Base-by-base conservation (phyloP, 37 sponge, comb jelly and placozoan genomes). In the Beroe forskalii region DNA sequence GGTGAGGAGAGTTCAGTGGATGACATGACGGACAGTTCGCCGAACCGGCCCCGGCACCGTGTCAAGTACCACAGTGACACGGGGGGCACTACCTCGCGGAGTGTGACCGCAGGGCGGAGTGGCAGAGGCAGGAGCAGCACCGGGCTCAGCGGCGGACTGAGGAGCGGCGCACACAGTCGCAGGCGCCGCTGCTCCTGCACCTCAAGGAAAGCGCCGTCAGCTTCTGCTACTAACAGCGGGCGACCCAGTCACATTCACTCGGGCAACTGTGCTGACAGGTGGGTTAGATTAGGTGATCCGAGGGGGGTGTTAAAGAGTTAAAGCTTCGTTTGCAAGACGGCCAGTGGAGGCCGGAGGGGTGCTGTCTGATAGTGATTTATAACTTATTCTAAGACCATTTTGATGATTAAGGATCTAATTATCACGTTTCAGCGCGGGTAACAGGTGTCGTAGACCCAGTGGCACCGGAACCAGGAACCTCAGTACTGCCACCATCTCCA, bases 401-500 rank as follows among this genome's bases (percentile, higher is more conserved):
- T n/a, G n/a, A n/a, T n/a, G n/a, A n/a, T n/a, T n/a, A n/a, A n/a
- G n/a, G n/a, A n/a, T n/a, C n/a, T n/a, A n/a, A n/a, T n/a, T n/a
- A n/a, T n/a, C n/a, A 23, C 27, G 38, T 43, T 43, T 80, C 86
- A 80, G 86, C 42, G 86, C 86, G 23, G 40, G 86, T 44, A 44
- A 41, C 55, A 41, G 86, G 27, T 80, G 86, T 25, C 28, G 86
- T 12, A 3, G 86, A 1, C 86, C 43, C 38, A 80, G 86, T 43
- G 86, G 86, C 19, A 43, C 86, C 0, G 86, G 86, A 23, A n/a
- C 55, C 25, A 80, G 86, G 31, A 44, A 41, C 23, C 38, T 80
- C 4, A 90, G 48, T 62, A 64, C 90, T 40, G 67, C 90, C 0
- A 90, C 90, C 6, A 90, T 90, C 23, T 62, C 93, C 62, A 92